Base-by-base conservation (phyloP, 2,113 vertebrate species). In the Gasterosteus aculeatus region DNA sequence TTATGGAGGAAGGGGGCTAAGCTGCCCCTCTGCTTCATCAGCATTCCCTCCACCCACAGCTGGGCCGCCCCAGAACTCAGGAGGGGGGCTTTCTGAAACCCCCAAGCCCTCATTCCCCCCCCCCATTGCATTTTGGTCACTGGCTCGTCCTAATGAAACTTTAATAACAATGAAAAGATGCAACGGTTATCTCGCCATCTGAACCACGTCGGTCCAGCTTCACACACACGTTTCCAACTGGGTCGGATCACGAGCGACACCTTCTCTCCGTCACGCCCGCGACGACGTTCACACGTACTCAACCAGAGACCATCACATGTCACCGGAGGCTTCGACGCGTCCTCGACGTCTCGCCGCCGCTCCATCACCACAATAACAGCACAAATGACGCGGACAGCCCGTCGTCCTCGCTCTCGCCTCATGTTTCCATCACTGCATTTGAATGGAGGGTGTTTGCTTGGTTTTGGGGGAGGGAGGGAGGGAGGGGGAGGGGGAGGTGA, bases 301-400 rank as follows among this genome's bases (percentile, higher is more conserved):
- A 26, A 61, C 62, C 77, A 74, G n/a, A 35, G 53, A 38, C 79
- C 42, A 31, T 26, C 4, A 12, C 67, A 65, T 58, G 47, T 51
- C 22, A 75, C 62, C 65, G 49, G 71, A 46, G 10, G 14, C 22
- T n/a, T 19, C 33, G 2, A 18, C 35, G 60, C 10, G 29, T 75
- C 81, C 73, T 63, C 69, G 62, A 77, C 0, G 22, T 80, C 51
- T 83, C 57, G 6, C 42, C 77, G 75, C 69, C 72, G 67, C 66
- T 61, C 87, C 77, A 73, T 81, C 49, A 63, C 6, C 72, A 51
- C 15, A 57, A 15, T 5, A 42, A 38, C 61, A 22, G 47, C 51
- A 72, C 42, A 19, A 54, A 75, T 60, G 72, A 51, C 59, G 58
- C 58, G 22, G n/a, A 7, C 2, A 9, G 77, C 12, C 19, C 70